Base-by-base conservation (phyloP, 2,113 vertebrate species). In the Psephotus haematonotus region DNA sequence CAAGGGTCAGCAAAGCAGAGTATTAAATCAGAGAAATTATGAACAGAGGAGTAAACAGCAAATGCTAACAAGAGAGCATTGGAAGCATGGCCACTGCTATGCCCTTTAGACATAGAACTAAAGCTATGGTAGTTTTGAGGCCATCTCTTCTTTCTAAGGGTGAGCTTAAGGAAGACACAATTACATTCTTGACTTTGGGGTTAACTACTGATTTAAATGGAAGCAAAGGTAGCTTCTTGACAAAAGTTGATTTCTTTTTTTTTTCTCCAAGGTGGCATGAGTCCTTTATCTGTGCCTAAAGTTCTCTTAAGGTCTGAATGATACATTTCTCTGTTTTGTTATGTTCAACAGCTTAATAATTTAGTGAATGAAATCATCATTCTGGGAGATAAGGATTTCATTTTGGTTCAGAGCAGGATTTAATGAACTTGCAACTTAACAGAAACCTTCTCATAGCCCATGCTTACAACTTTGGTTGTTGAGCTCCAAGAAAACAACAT, bases 21-120 rank as follows among this genome's bases (percentile, higher is more conserved):
- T 72, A 82, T 79, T 95, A 87, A 83, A 80, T 7, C 78, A 59
- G 27, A 80, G 49, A 87, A 92, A 92, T 71, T 31, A 83, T 90
- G 33, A 96, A 82, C 17, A 84, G 46, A 91, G 49, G 20, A 83
- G 3, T n/a, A 3, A 91, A 63, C 25, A 78, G 65, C 37, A 82
- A 82, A 78, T 93, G 2, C 11, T 70, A 43, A 79, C 17, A 67
- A 78, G 82, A 65, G 23, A 79, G 2, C 39, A 9, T 3, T 62
- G 33, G 44, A 90, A 84, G 4, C 31, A 68, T 12, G 23, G 33
- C 7, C 14, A 33, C 20, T 60, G 7, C 17, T 82, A 68, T 64
- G 50, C 16, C 39, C 57, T 85, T 82, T 76, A 31, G 44, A 33
- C 57, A 62, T 4, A 43, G 43, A 90, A 13, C 19, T 76, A 60